Evolutionary conservation across 1,140 invertebrate genomes (phyloP).

Genomic region (Caerostris extrusa): DNA sequence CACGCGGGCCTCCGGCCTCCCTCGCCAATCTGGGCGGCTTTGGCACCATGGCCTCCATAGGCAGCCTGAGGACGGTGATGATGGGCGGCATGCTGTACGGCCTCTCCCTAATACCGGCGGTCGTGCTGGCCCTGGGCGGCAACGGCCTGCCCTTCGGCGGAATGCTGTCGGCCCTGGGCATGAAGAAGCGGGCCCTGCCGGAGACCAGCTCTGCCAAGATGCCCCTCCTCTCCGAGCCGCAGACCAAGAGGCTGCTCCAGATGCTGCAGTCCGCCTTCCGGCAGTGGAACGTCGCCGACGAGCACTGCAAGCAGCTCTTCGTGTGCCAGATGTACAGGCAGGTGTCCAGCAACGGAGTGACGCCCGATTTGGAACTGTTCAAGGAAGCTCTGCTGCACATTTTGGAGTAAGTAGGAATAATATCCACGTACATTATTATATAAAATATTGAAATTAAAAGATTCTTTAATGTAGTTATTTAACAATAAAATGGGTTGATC

Average conservation of each 20-base stretch:
- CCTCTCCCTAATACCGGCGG: constrained; percentile 63
- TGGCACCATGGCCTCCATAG: constrained; percentile 34
- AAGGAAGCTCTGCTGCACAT: constrained; percentile 74
- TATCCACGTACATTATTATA: background rate
- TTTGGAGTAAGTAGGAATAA: constrained; percentile 61
- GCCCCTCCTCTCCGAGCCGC: constrained; percentile 45
- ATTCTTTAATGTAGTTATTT: too few species aligned
- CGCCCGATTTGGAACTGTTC: constrained; percentile 72
- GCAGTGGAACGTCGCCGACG: constrained; percentile 71
- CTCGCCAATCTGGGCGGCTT: constrained; percentile 33
- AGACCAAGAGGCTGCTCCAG: constrained; percentile 59
- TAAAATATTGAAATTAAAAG: too few species aligned
- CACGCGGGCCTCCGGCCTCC: background rate
- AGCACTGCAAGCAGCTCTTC: constrained; percentile 69
- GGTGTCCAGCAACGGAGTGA: constrained; percentile 70
- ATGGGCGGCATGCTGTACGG: constrained; percentile 76
- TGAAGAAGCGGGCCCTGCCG: constrained; percentile 36
- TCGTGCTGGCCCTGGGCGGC: constrained; percentile 53
- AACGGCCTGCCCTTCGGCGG: constrained; percentile 54
- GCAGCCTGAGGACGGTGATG: constrained; percentile 66
- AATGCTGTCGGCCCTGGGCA: constrained; percentile 18
- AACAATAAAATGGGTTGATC: too few species aligned
- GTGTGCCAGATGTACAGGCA: constrained; percentile 75
- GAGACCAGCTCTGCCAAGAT: constrained; percentile 63
- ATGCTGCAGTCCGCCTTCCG: constrained; percentile 71